Evolutionary conservation across 1,140 invertebrate species (phyloP).

Genomic region (Drosophila pseudoobscura): DNA sequence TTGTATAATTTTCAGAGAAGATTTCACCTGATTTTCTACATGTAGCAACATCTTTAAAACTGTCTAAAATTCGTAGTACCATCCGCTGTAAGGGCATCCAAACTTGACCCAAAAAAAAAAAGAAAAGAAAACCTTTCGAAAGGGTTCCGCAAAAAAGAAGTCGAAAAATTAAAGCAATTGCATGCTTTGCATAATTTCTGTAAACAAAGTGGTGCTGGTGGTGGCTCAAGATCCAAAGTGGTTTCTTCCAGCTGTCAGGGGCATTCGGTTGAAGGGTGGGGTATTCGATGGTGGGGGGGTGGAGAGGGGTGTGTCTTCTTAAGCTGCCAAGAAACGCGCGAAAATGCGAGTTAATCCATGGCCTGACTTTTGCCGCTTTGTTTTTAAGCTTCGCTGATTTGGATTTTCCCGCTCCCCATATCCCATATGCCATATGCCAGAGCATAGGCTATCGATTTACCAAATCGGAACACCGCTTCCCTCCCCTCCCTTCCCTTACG

Average conservation of each 20-base stretch:
- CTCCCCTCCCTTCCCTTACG: too few relatives aligned
- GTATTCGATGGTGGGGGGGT: not conserved
- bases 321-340: constrained; percentile 70
- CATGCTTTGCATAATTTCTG: constrained; percentile 76
- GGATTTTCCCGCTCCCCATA: not conserved
- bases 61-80: too few relatives aligned
- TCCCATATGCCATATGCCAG: too few relatives aligned
- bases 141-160: constrained; percentile 9
- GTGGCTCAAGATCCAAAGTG: too few relatives aligned
- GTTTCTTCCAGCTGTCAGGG: constrained; percentile 5
- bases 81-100: not conserved
- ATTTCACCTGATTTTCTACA: too few relatives aligned
- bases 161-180: constrained; percentile 71
- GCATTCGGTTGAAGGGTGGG: too few relatives aligned
- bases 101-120: constrained; percentile 49
- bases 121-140: not conserved
- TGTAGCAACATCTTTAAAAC: too few relatives aligned
- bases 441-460: constrained; percentile 39
- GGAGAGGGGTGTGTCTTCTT: not conserved
- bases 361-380: constrained; percentile 31
- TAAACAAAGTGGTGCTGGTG: constrained; percentile 60
- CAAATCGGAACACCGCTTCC: constrained; percentile 24
- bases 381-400: constrained; percentile 73
- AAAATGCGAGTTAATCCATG: constrained; percentile 68
- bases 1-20: too few relatives aligned